Evolutionary conservation across 2,113 vertebrate species (phyloP).

Genomic region (Rhipidura dahli): DNA sequence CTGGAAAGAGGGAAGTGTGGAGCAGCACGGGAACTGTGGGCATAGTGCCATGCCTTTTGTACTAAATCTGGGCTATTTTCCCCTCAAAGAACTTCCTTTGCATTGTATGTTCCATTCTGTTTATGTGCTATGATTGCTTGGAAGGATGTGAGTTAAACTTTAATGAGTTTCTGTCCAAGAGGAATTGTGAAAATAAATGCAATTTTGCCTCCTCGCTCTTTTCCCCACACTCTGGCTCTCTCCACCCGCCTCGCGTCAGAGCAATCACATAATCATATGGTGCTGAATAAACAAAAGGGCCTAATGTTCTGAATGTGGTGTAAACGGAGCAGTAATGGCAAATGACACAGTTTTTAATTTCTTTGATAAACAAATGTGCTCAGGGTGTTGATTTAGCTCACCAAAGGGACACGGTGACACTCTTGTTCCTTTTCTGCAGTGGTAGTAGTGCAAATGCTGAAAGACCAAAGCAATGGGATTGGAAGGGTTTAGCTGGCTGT

Average conservation of each 20-base stretch:
- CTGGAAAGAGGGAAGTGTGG: background rate
- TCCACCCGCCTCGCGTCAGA: accelerated
- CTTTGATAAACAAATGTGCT: background rate
- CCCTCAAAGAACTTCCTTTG: background rate
- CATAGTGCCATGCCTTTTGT: accelerated
- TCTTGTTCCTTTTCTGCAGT: background rate
- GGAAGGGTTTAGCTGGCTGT: background rate
- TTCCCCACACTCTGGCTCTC: background rate
- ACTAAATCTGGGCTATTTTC: background rate
- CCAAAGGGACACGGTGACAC: background rate
- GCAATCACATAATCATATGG: background rate
- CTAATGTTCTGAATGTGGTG: background rate
- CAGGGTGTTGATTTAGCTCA: background rate
- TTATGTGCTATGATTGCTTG: background rate
- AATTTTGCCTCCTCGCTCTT: background rate
- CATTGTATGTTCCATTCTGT: background rate
- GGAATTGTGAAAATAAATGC: background rate
- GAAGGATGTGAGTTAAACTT: slow-evolving; percentile 18
- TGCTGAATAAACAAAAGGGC: slow-evolving; percentile 37
- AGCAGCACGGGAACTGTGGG: accelerated
- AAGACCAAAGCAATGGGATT: background rate
- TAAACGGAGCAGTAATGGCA: background rate
- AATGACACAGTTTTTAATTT: background rate
- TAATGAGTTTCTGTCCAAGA: slow-evolving; percentile 22
- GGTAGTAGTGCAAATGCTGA: background rate